A percentile compares a stretch with the other conserved stretches of the same genome.
These are phyloP conservation scores for Emydura subglobosa DNA, from an alignment of 2,113 vertebrate genomes.

Conservation along the genomic window DNA sequence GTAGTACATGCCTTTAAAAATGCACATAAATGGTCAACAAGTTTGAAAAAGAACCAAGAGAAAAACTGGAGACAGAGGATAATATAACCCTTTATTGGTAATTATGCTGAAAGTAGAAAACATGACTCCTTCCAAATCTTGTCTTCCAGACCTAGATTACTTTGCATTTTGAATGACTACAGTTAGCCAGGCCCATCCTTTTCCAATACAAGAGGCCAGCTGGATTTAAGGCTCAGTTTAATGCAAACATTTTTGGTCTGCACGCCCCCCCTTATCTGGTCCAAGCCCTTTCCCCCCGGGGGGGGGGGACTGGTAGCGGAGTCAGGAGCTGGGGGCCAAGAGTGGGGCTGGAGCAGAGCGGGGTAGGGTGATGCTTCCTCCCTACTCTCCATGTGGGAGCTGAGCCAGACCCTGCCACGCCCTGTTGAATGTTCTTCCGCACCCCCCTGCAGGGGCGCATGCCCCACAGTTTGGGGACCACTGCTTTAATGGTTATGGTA, in stretches of 20 bases:
- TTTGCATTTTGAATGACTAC: conserved; percentile 10
- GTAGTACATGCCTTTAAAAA: rapidly evolving
- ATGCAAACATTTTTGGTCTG: too few species aligned
- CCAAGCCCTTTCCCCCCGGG: too few species aligned
- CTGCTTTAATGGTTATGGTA: neutral
- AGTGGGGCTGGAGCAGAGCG: too few species aligned
- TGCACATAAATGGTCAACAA: neutral
- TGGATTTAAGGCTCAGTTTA: conserved; percentile 37
- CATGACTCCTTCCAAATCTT: conserved; percentile 14
- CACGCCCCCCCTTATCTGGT: too few species aligned
- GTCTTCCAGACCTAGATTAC: conserved; percentile 10
- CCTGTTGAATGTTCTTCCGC: too few species aligned
- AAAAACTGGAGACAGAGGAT: conserved; percentile 38
- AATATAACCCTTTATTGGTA: conserved; percentile 47
- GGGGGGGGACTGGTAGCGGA: too few species aligned
- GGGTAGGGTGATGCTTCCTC: too few species aligned
- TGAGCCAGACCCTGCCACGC: too few species aligned
- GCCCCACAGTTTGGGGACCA: too few species aligned
- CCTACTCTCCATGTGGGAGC: too few species aligned
- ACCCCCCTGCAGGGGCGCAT: too few species aligned
- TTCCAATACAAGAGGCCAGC: conserved; percentile 24
- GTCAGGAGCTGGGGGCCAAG: too few species aligned
- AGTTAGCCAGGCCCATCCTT: conserved; percentile 18
- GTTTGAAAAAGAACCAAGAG: conserved; percentile 34
- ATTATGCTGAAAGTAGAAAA: conserved; percentile 46